phyloP scores from a whole-genome alignment of 2,797 vertebrate species.

The Carapus acus region DNA sequence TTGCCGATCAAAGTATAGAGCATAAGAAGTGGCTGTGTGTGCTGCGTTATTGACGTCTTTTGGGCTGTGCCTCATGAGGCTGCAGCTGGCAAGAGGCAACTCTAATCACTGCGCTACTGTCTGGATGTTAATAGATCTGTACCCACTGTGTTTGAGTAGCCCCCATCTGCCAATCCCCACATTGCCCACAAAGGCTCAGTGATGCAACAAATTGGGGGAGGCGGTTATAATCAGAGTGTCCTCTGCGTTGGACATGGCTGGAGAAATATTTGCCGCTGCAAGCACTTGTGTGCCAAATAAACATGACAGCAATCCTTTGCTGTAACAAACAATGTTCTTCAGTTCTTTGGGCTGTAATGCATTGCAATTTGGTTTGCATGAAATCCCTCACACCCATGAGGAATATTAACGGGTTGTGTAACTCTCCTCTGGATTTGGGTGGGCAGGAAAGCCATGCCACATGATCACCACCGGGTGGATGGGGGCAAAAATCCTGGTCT shows the following conservation, averaged over 20 bases:
- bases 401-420: too few relatives aligned
- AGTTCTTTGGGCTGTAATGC: too few relatives aligned
- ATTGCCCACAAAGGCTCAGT: slow-evolving; percentile 55
- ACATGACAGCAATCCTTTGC: neutral
- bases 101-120: slow-evolving; percentile 56
- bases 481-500: too few relatives aligned
- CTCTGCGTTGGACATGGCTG: neutral
- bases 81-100: slow-evolving; percentile 56
- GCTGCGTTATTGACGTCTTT: slow-evolving; percentile 38
- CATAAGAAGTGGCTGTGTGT: slow-evolving; percentile 31
- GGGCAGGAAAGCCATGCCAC: too few relatives aligned
- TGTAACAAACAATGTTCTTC: neutral
- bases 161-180: slow-evolving; percentile 53
- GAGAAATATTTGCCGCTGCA: slow-evolving; percentile 9
- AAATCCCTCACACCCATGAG: too few relatives aligned
- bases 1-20: slow-evolving; percentile 39
- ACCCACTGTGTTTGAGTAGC: slow-evolving; percentile 49
- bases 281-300: neutral
- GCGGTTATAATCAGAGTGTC: slow-evolving; percentile 28
- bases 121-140: slow-evolving; percentile 66
- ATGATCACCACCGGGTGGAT: too few relatives aligned
- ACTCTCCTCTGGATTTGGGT: too few relatives aligned
- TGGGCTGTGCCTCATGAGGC: slow-evolving; percentile 41
- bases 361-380: too few relatives aligned
- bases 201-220: slow-evolving; percentile 56